Evolutionary conservation across 2,888 invertebrate species (phyloP).

Genomic region (Tenthredo livida): DNA sequence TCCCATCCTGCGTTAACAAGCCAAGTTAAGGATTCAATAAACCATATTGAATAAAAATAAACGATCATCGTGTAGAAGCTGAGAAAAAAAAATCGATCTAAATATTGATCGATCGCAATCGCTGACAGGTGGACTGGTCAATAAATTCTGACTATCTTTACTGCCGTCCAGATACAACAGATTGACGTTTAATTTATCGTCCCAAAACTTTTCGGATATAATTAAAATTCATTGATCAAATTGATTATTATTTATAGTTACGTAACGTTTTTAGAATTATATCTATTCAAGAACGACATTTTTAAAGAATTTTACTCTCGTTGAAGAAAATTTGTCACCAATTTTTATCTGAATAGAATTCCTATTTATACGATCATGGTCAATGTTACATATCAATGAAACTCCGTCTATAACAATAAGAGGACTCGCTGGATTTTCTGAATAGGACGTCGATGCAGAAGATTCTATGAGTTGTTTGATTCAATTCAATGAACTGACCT

Average conservation of each 20-base stretch:
- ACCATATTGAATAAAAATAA: not conserved
- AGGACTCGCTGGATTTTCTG: not conserved
- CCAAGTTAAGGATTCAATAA: not conserved
- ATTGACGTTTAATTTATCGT: not conserved
- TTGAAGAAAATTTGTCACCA: too few relatives aligned
- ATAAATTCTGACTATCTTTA: constrained; percentile 29
- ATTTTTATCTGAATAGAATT: too few relatives aligned
- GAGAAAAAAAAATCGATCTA: constrained; percentile 21
- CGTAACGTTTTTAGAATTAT: too few relatives aligned
- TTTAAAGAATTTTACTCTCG: too few relatives aligned
- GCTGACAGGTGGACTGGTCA: not conserved
- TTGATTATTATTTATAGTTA: too few relatives aligned
- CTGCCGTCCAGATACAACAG: not conserved
- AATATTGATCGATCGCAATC: constrained; percentile 30
- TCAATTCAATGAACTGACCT: constrained; percentile 9
- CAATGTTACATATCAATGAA: not conserved
- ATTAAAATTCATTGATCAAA: not conserved
- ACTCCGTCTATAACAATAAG: not conserved
- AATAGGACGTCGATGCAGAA: not conserved
- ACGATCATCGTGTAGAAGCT: not conserved
- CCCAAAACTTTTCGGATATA: not conserved
- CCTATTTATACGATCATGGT: too few relatives aligned
- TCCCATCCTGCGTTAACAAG: not conserved
- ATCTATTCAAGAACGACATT: too few relatives aligned
- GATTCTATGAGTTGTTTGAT: too few relatives aligned